Base-by-base conservation (phyloP, 2,113 vertebrate species). In the Paraplagusia blochii region DNA sequence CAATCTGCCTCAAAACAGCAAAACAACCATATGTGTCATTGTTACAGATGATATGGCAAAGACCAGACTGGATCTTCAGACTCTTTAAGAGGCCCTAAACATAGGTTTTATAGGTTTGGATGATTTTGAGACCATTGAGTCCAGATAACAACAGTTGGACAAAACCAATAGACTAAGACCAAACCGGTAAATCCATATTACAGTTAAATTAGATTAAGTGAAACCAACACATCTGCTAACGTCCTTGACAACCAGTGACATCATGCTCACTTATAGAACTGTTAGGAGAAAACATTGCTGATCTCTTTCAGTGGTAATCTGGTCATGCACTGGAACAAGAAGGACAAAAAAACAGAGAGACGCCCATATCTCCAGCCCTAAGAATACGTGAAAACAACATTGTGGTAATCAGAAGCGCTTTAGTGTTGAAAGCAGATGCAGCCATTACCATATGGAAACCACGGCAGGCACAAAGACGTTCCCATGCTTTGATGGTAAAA, bases 391-490 rank as follows among this genome's bases (percentile, higher is more conserved):
- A 76, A 61, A 77, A 80, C 54, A 76, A 70, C 66, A 39, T 19
- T 47, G 64, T 55, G 66, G 61, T 57, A 63, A 69, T 83, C 57
- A 82, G 58, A 78, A 53, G 47, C 1, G 38, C 58, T 67, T 63
- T 55, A 52, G 58, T 47, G 72, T 51, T 68, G 66, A 58, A 62
- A 78, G 53, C 52, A 55, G 62, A 74, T 9, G 34, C 33, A 35
- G 35, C 6, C 57, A 72, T 81, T 71, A 74, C 48, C 78, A 86
- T 85, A 80, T 70, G 72, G 61, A 17, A 53, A 48, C 66, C 63
- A 63, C 67, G 54, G 49, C 40, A 11, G 8, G 57, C 63, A 70
- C 72, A 77, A 80, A 82, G 70, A 53, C 53, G 11, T 69, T 82
- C 68, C 68, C 66, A 51, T 67, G 63, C 63, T 70, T 71, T 80